Evolutionary conservation across 2,797 vertebrate species (phyloP).

Genomic region (Bradypus variegatus): DNA sequence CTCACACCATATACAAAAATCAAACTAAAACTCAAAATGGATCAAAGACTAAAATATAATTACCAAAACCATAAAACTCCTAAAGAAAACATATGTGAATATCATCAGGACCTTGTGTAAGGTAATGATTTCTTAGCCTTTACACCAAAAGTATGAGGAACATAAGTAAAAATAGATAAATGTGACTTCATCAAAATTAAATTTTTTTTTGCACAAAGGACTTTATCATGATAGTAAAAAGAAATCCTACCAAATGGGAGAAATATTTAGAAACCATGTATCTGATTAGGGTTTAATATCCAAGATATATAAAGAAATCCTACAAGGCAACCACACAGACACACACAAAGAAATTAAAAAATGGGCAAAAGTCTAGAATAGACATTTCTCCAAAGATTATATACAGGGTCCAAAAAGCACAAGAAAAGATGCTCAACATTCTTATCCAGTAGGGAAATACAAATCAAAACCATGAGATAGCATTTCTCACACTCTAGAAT

Average conservation of each 20-base stretch:
- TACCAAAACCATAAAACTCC: too few relatives aligned
- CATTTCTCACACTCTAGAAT: neutral
- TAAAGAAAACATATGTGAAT: too few relatives aligned
- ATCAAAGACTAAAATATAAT: too few relatives aligned
- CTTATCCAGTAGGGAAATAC: neutral
- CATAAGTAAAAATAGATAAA: too few relatives aligned
- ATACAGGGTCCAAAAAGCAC: neutral
- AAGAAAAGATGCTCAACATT: neutral
- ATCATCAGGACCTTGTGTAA: too few relatives aligned
- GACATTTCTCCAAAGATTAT: neutral
- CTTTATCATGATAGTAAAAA: too few relatives aligned
- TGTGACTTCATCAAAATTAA: too few relatives aligned
- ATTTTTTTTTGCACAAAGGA: too few relatives aligned
- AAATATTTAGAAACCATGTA: neutral
- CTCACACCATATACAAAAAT: too few relatives aligned
- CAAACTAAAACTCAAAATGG: too few relatives aligned
- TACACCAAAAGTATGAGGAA: too few relatives aligned
- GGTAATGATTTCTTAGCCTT: too few relatives aligned
- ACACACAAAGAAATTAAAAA: neutral
- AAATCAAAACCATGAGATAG: conserved; percentile 18
- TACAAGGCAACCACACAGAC: conserved; percentile 9
- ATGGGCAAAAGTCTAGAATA: neutral
- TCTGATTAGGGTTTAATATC: neutral
- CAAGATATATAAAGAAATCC: conserved; percentile 16
- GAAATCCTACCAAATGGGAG: neutral